Evolutionary conservation across 2,113 vertebrate genomes (phyloP).

Genomic region (Struthio camelus): DNA sequence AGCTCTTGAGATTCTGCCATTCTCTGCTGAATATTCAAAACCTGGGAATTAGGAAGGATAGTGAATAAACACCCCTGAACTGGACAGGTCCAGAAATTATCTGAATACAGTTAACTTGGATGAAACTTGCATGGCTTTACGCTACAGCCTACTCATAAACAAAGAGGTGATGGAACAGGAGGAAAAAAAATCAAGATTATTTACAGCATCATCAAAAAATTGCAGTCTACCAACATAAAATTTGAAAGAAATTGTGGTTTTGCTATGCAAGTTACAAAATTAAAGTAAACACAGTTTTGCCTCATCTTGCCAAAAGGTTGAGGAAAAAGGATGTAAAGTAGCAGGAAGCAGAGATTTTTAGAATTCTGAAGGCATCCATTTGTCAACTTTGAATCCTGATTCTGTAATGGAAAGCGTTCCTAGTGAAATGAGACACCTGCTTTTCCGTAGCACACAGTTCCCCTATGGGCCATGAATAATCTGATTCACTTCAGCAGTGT

Average conservation of each 20-base stretch:
- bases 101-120: background rate
- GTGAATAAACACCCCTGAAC: too few species aligned
- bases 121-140: background rate
- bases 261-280: background rate
- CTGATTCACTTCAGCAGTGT: background rate
- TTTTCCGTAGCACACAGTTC: background rate
- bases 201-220: background rate
- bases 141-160: background rate
- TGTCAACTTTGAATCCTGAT: background rate
- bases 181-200: background rate
- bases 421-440: constrained; percentile 13
- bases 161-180: background rate
- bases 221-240: background rate
- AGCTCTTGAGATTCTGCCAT: background rate
- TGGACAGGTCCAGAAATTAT: background rate
- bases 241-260: background rate
- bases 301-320: background rate
- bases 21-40: too few species aligned
- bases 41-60: background rate
- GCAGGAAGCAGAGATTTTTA: background rate
- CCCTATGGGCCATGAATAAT: background rate
- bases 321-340: background rate
- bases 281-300: background rate
- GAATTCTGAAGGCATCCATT: background rate
- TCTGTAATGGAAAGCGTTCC: background rate